phyloP scores from a whole-genome alignment of 2,888 invertebrate species.

The Cryptus viduatorius region DNA sequence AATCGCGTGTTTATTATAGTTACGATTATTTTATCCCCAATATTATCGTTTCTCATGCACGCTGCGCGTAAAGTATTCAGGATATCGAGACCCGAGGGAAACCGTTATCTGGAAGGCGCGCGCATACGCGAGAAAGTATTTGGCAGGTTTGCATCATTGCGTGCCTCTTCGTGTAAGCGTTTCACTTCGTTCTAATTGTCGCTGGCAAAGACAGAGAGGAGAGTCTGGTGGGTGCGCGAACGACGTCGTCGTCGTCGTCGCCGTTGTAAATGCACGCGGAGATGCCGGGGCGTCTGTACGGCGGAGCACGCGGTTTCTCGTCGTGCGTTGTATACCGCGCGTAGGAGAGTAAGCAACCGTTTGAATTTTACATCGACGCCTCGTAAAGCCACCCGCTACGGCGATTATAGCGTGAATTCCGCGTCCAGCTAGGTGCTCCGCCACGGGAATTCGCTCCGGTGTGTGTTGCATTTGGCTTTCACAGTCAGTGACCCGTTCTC shows the following conservation, averaged over 20 bases:
- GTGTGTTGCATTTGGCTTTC: neutral
- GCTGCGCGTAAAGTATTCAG: too few relatives aligned
- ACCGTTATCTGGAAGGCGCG: too few relatives aligned
- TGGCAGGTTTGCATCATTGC: too few relatives aligned
- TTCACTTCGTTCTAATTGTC: too few relatives aligned
- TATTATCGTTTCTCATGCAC: too few relatives aligned
- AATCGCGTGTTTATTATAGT: too few relatives aligned
- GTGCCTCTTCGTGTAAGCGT: too few relatives aligned
- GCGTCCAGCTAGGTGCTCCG: constrained; percentile 25
- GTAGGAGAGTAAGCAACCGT: constrained; percentile 6
- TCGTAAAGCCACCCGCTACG: constrained; percentile 42
- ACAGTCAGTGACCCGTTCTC: constrained; percentile 12
- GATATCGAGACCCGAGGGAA: too few relatives aligned
- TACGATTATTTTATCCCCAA: too few relatives aligned
- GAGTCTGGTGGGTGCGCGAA: neutral
- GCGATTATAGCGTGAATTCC: constrained; percentile 46
- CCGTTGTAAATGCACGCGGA: neutral
- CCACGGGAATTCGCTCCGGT: constrained; percentile 27
- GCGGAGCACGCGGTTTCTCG: constrained; percentile 24
- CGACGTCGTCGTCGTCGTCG: constrained; percentile 24
- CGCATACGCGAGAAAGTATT: too few relatives aligned
- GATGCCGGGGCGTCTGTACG: constrained; percentile 18
- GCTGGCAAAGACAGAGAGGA: constrained; percentile 2
- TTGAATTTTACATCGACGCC: constrained; percentile 48
- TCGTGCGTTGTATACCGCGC: constrained; percentile 1